A percentile compares a stretch with the other conserved stretches of the same genome.
These are phyloP conservation scores for Enteromius fasciolatus DNA, from an alignment of 2,797 vertebrate genomes.

Conservation along the genomic window DNA sequence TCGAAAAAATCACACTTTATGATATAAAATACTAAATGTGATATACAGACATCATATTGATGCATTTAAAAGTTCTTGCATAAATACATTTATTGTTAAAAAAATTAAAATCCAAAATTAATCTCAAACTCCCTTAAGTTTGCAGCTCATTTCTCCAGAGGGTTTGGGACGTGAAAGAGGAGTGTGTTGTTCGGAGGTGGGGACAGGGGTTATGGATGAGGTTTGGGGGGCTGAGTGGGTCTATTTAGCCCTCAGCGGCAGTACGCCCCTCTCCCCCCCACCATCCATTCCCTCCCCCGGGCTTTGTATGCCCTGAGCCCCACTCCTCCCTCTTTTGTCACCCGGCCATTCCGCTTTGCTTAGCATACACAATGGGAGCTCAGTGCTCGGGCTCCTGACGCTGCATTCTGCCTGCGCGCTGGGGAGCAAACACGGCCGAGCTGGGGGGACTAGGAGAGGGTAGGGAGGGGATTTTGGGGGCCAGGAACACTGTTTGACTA, in stretches of 20 bases:
- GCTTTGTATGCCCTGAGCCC: conserved; percentile 87
- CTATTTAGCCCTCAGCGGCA: conserved; percentile 77
- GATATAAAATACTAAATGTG: neutral
- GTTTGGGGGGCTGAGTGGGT: conserved; percentile 76
- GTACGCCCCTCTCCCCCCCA: conserved; percentile 65
- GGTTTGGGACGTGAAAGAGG: conserved; percentile 10
- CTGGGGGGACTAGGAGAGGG: conserved; percentile 50
- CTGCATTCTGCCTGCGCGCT: conserved; percentile 83
- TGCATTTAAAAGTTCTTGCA: neutral
- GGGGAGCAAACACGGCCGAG: conserved; percentile 70
- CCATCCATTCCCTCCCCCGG: conserved; percentile 81
- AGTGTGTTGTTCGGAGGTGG: conserved; percentile 20
- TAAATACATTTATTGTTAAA: neutral
- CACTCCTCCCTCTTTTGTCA: conserved; percentile 95
- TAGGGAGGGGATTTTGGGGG: conserved; percentile 72
- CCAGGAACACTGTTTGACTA: conserved; percentile 78
- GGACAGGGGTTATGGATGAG: conserved; percentile 63
- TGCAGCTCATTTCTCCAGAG: neutral
- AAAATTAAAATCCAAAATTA: neutral
- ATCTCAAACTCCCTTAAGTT: neutral
- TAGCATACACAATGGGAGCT: conserved; percentile 95
- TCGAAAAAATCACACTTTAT: neutral
- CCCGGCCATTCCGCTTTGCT: conserved; percentile 98
- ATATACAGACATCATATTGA: no score
- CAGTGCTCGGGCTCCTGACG: conserved; percentile 87